Percentiles rank a stretch among this genome's conserved stretches.
phyloP scores from a whole-genome alignment of 2,797 vertebrate species.

The Oreochromis mossambicus region DNA sequence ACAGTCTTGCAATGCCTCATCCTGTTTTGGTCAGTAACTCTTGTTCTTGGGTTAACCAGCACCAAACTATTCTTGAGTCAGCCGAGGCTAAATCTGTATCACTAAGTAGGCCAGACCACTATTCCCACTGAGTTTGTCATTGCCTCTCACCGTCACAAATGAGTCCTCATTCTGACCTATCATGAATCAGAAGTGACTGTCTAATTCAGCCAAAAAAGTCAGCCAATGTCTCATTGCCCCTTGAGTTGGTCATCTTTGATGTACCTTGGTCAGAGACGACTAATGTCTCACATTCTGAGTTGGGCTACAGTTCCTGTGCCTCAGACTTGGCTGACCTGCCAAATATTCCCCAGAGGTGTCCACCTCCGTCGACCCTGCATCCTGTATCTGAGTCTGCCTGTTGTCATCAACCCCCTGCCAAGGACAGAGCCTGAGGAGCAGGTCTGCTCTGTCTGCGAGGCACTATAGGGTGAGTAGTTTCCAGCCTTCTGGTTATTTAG shows the following conservation, averaged over 20 bases:
- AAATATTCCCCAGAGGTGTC: neutral
- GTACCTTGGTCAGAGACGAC: neutral
- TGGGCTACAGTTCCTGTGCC: neutral
- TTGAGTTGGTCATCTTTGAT: neutral
- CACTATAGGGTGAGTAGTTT: neutral
- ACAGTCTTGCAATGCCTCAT: neutral
- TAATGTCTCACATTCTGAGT: neutral
- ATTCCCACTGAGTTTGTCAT: neutral
- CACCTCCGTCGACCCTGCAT: neutral
- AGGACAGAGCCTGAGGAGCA: neutral
- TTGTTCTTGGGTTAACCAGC: neutral
- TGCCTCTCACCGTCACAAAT: neutral
- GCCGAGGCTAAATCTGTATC: neutral
- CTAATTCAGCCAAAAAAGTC: neutral
- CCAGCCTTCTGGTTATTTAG: neutral
- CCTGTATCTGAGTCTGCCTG: neutral
- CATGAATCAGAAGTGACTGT: neutral
- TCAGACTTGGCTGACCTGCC: neutral
- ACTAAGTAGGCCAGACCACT: neutral
- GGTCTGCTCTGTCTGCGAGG: neutral
- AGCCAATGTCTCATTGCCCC: neutral
- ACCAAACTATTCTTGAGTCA: neutral
- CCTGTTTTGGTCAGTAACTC: neutral
- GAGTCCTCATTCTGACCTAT: neutral
- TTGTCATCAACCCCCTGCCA: neutral